Evolutionary conservation across 2,797 vertebrate species (phyloP).

Genomic region (Chelonia mydas): DNA sequence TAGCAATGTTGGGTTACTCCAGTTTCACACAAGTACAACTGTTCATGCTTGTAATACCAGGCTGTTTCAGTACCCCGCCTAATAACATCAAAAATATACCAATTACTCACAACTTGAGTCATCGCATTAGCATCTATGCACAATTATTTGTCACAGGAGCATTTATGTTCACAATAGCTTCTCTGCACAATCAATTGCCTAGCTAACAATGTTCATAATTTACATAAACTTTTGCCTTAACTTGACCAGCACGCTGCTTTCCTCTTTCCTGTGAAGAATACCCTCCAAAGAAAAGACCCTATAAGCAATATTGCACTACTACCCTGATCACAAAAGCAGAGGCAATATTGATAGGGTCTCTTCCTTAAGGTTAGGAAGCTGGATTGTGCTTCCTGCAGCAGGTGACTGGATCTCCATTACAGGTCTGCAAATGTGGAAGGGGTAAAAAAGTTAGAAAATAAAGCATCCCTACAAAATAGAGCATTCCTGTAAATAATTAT

Average conservation of each 20-base stretch:
- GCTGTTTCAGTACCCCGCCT: constrained; percentile 28
- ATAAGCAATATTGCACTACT: constrained; percentile 99
- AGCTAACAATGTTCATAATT: constrained; percentile 35
- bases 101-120: constrained; percentile 73
- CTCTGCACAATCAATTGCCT: constrained; percentile 48
- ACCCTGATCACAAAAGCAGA: constrained; percentile 91
- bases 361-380: constrained; percentile 84
- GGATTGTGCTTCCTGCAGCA: constrained; percentile 65
- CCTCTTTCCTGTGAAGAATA: constrained; percentile 74
- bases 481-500: constrained; percentile 4
- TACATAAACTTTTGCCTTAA: constrained; percentile 55
- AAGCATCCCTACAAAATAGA: constrained; percentile 32
- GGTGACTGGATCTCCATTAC: constrained; percentile 59
- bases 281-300: constrained; percentile 93
- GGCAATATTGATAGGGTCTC: constrained; percentile 96
- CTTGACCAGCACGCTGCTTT: constrained; percentile 48
- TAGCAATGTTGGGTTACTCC: constrained; percentile 43
- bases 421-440: constrained; percentile 71
- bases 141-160: constrained; percentile 34
- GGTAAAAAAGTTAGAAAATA: constrained; percentile 75
- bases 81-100: constrained; percentile 64
- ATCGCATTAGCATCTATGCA: constrained; percentile 38
- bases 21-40: constrained; percentile 32
- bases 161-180: background rate
- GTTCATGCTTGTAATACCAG: constrained; percentile 15